Evolutionary conservation across 2,888 invertebrate genomes (phyloP), one percentile per base, ranked within the genome.

Genomic region (Strigamia crassipes): DNA sequence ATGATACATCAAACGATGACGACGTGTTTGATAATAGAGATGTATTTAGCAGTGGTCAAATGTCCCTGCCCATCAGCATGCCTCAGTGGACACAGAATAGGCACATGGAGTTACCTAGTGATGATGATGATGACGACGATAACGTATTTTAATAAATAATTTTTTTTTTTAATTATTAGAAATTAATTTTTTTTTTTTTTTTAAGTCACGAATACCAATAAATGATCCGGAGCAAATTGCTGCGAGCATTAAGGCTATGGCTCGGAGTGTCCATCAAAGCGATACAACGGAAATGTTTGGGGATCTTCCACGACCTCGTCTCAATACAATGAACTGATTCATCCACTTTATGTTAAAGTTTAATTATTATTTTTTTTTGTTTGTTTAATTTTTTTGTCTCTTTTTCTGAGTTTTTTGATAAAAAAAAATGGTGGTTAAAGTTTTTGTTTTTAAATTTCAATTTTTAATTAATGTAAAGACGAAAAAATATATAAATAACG

Each of bases 181-280:
- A 31, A 31, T 78, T 27, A 78, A 12, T 12, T 18, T 78, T 34
- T 18, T 27, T 15, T 15, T 27, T 0, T 34, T 0, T 42, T 79
- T 79, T 41, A 10, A 46, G 46, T 13, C 27, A 12, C 27, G n/a
- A 21, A 27, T 79, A 18, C 46, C 61, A 27, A 38, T 38, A 6
- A 31, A 80, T 15, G 80, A 92, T 86, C 91, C 93, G 41, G 91
- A 92, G 83, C 94, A 95, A 87, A 96, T 96, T 87, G 95, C 95
- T 84, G 96, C 95, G 73, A 95, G 94, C 87, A 96, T 96, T 87
- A 94, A 94, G 88, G 96, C 96, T n/a, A 89, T 96, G 86, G 96
- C 96, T 23, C 93, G 93, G 86, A 96, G 96, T 85, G 94, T 96
- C 83, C 94, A 94, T 89, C 78, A 46, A 2, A 95, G 94, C 83